phyloP scores from a whole-genome alignment of 2,113 vertebrate species.

The Oryzias javanicus region DNA sequence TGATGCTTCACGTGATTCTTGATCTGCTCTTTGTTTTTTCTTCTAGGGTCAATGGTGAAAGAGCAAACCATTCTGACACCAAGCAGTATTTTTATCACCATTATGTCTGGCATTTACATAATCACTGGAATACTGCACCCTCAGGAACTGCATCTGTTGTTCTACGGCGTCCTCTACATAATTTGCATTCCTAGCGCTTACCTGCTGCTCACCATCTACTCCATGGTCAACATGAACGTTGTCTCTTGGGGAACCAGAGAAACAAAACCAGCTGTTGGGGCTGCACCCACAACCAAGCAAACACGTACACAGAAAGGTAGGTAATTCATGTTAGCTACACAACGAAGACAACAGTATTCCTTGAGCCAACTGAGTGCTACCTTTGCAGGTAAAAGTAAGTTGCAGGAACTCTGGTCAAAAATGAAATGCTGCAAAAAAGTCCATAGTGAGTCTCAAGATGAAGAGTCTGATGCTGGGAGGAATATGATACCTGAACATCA shows the following conservation, averaged over 20 bases:
- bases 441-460: not conserved
- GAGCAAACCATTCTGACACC: conserved; percentile 64
- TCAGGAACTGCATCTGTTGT: conserved; percentile 44
- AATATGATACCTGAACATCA: conserved; percentile 5
- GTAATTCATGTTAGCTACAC: not conserved
- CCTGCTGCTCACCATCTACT: conserved; percentile 76
- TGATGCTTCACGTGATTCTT: conserved; percentile 14
- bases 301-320: conserved; percentile 39
- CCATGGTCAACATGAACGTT: conserved; percentile 77
- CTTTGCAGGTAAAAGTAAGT: not conserved
- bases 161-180: conserved; percentile 71
- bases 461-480: not conserved
- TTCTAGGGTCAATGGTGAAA: conserved; percentile 53
- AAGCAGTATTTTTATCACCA: conserved; percentile 64
- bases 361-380: not conserved
- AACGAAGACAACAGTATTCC: not conserved
- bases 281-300: not conserved
- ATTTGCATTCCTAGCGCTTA: conserved; percentile 74
- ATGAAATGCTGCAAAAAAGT: conserved; percentile 45
- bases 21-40: conserved; percentile 24
- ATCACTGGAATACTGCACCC: conserved; percentile 63
- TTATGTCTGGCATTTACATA: conserved; percentile 46
- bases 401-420: not conserved
- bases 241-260: conserved; percentile 79
- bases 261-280: not conserved